Percentiles rank a stretch among this genome's conserved stretches.
Evolutionary conservation across 1,140 invertebrate genomes (phyloP).

Genomic region (Drosophila leontia): DNA sequence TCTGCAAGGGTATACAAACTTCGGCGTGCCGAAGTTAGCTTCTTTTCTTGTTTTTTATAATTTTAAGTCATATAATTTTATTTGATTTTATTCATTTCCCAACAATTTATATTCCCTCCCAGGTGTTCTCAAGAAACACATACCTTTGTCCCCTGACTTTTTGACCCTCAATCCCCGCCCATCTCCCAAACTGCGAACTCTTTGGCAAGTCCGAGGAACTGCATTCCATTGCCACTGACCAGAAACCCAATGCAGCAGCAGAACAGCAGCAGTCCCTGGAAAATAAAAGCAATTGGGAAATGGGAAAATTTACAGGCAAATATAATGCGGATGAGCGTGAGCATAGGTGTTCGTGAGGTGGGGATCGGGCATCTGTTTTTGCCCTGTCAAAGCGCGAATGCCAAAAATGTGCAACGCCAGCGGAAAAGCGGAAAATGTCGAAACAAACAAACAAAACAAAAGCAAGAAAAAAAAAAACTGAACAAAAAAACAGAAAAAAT

Average conservation of each 20-base stretch:
- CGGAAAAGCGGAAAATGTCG: conserved; percentile 49
- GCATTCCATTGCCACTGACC: conserved; percentile 31
- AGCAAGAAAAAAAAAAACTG: neutral
- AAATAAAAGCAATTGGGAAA: conserved; percentile 27
- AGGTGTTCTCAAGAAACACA: neutral
- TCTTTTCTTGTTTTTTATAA: too few relatives aligned
- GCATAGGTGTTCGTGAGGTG: neutral
- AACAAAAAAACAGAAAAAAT: conserved; percentile 30
- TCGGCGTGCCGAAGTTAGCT: too few relatives aligned
- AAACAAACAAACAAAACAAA: conserved; percentile 41
- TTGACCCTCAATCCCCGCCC: conserved; percentile 9
- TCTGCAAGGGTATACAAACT: too few relatives aligned
- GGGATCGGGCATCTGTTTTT: conserved; percentile 16
- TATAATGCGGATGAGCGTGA: conserved; percentile 33
- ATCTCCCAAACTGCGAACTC: neutral
- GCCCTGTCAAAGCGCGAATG: conserved; percentile 78
- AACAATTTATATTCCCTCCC: neutral
- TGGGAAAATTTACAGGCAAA: conserved; percentile 35
- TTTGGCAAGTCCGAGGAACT: conserved; percentile 14
- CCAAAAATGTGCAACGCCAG: conserved; percentile 79
- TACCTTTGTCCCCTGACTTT: neutral
- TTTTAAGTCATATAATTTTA: neutral
- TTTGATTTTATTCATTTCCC: neutral
- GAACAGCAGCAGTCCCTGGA: neutral
- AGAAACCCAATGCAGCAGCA: conserved; percentile 55